Evolutionary conservation across 2,888 invertebrate genomes (phyloP), one percentile per base, ranked within the genome.

Genomic region (Oligia strigilis): DNA sequence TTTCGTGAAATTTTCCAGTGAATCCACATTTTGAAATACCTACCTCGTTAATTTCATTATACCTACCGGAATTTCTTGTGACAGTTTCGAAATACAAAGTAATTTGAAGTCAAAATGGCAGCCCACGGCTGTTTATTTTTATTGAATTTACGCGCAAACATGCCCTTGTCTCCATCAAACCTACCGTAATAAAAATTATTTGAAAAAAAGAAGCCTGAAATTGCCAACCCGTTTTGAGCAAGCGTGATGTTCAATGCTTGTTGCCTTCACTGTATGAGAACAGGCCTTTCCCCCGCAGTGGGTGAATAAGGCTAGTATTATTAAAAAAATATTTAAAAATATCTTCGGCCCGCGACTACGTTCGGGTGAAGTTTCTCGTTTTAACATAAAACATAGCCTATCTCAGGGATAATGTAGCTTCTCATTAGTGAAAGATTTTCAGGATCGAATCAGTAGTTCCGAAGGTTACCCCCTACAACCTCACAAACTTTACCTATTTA

Each of bases 21-120:
- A 82, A 64, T 82, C 13, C 55, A 55, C 60, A 67, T 79, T 80
- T 67, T 80, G 81, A 72, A 19, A 71, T 29, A 29, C 29, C 29
- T 60, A 43, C 40, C 52, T 60, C 43, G 43, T 78, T 78, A 29
- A 77, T 78, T 52, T 66, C 52, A 60, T 60, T n/a, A 14, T 14
- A 23, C 46, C 14, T 13, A 23, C 29, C 14, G 8, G 5, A 46
- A 40, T 55, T 77, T 64, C 58, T 23, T 58, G 58, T 49, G 58
- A 43, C 19, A 13, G 36, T 83, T 49, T 36, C 36, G 6, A 49
- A 64, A 58, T 29, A 40, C 3, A 55, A 52, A 62, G n/a, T 52
- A n/a, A n/a, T 55, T 71, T 36, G 0, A 52, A 17, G 5, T 29
- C 17, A 6, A 17, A 60, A 23, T 23, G 5, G 2, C 13, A 79